phyloP scores from a whole-genome alignment of 2,113 vertebrate species.

The Atrichornis clamosus region DNA sequence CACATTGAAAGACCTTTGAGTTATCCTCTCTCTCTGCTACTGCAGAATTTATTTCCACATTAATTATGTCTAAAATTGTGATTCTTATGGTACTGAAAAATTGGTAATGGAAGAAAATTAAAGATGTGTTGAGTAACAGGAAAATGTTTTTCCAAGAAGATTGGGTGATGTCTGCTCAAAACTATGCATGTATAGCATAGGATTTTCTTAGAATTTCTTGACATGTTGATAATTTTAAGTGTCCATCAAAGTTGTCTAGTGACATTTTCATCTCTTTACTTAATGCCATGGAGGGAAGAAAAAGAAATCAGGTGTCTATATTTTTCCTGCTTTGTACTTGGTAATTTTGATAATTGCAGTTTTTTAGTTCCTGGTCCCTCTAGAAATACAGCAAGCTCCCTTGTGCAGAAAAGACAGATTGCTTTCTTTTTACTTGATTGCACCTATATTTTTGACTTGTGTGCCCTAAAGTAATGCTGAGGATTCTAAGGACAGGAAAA shows the following conservation, averaged over 20 bases:
- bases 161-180: neutral
- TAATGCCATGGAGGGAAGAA: neutral
- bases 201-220: neutral
- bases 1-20: neutral
- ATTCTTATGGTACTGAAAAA: neutral
- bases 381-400: neutral
- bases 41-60: neutral
- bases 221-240: neutral
- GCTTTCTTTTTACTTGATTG: slow-evolving; percentile 39
- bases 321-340: neutral
- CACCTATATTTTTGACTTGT: slow-evolving; percentile 30
- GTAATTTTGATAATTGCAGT: neutral
- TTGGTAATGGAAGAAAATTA: neutral
- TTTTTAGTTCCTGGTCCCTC: neutral
- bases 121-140: neutral
- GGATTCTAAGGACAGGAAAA: neutral
- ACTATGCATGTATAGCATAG: neutral
- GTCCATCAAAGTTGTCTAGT: neutral
- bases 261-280: neutral
- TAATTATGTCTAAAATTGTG: neutral
- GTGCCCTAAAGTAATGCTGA: neutral
- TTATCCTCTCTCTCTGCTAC: neutral
- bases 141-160: neutral
- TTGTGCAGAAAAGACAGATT: slow-evolving; percentile 15
- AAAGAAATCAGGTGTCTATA: neutral